Conservation (phyloP, 2,888 invertebrate species). For the Arenicola marina region DNA sequence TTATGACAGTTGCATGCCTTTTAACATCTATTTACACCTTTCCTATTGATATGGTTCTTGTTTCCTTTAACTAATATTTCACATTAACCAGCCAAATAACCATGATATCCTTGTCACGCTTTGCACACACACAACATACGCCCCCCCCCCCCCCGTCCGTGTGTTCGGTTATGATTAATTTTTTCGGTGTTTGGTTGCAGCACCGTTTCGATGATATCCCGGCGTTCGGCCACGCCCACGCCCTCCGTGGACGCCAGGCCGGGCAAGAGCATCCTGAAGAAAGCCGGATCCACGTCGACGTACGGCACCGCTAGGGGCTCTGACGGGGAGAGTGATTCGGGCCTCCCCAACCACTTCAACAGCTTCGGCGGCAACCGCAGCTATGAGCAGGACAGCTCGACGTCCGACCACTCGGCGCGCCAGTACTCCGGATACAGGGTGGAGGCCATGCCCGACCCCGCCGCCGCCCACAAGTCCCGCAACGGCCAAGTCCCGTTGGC, state of each 20-base stretch:
- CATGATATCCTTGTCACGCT: no score
- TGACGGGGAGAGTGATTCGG: constrained; percentile 17
- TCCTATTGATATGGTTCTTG: no score
- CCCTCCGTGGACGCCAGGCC: constrained; percentile 22
- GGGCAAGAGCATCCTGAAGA: constrained; percentile 27
- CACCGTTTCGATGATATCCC: neutral
- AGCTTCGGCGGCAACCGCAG: constrained; percentile 12
- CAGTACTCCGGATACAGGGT: constrained; percentile 9
- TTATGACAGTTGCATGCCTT: no score
- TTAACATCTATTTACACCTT: no score
- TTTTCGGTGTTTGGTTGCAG: neutral
- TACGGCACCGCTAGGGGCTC: constrained; percentile 15
- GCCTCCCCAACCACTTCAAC: constrained; percentile 11
- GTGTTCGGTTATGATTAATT: neutral
- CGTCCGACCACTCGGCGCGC: constrained; percentile 11
- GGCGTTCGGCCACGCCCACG: constrained; percentile 10
- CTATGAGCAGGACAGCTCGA: constrained; percentile 16
- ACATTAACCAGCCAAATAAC: no score
- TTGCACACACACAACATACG: no score
- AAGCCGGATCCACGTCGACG: constrained; percentile 18
- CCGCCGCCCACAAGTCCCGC: neutral
- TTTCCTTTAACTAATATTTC: no score
- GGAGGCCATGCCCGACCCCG: constrained; percentile 13
- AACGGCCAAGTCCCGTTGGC: neutral
- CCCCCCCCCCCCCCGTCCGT: neutral